These are phyloP conservation scores for Drosophila falleni DNA, from an alignment of 2,888 invertebrate genomes.

Conservation along the genomic window DNA sequence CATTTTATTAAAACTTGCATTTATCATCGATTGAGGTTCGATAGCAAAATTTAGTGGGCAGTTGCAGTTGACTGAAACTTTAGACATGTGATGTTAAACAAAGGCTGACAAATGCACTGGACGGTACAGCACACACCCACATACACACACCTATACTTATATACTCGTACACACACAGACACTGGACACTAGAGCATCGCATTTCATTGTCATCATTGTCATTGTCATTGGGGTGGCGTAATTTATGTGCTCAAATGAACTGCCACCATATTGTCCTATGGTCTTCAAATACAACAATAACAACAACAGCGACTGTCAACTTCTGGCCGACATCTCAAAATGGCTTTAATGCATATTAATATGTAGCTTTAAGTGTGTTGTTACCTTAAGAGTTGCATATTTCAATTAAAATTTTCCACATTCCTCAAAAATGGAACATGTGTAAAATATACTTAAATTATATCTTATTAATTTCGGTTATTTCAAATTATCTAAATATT, in stretches of 20 bases:
- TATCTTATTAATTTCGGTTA: conserved; percentile 8
- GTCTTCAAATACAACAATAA: conserved; percentile 14
- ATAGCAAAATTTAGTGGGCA: background rate
- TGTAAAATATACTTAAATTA: background rate
- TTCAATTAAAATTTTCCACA: no score
- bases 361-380: background rate
- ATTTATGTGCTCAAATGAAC: conserved; percentile 51
- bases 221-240: conserved; percentile 41
- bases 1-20: conserved; percentile 2
- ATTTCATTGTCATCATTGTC: conserved; percentile 67
- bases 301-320: conserved; percentile 15
- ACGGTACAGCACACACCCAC: conserved; percentile 14
- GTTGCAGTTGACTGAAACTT: conserved; percentile 42
- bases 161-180: background rate
- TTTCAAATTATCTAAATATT: background rate
- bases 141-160: conserved; percentile 6
- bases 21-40: conserved; percentile 28
- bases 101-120: conserved; percentile 23
- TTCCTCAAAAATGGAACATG: background rate
- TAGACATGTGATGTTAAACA: conserved; percentile 30
- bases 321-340: conserved; percentile 16
- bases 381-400: background rate
- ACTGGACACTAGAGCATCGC: conserved; percentile 33
- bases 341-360: conserved; percentile 6
- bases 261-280: conserved; percentile 47